phyloP scores from a whole-genome alignment of 2,797 vertebrate genomes.

The Malacoraja senta region DNA sequence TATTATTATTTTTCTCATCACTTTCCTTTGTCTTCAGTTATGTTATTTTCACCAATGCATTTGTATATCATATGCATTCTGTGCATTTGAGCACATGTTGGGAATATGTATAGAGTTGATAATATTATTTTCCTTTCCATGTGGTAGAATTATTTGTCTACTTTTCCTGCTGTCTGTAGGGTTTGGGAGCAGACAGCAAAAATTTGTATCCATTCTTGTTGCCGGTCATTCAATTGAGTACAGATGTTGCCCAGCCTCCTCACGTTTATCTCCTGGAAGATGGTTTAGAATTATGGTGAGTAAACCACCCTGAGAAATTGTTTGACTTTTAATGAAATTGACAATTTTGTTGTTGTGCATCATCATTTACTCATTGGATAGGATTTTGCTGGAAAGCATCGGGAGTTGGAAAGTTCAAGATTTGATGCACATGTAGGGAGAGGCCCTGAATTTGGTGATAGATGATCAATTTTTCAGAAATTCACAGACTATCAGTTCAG shows the following conservation, averaged over 20 bases:
- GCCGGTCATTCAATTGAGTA: slow-evolving; percentile 94
- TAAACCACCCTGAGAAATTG: slow-evolving; percentile 3
- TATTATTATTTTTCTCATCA: neutral
- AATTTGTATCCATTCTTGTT: slow-evolving; percentile 93
- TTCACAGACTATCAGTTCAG: no score
- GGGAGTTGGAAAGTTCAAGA: no score
- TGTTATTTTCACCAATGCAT: neutral
- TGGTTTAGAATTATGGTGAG: slow-evolving; percentile 91
- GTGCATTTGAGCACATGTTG: neutral
- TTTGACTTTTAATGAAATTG: neutral
- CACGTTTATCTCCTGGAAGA: slow-evolving; percentile 97
- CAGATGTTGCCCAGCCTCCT: slow-evolving; percentile 88
- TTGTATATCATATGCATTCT: no score
- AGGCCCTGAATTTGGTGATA: no score
- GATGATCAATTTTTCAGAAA: no score
- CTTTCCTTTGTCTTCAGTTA: neutral
- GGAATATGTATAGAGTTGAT: neutral
- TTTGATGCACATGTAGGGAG: no score
- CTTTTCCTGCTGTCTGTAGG: slow-evolving; percentile 57
- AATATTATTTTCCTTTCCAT: neutral
- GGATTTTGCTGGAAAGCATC: no score
- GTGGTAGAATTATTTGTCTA: slow-evolving; percentile 14
- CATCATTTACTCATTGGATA: neutral
- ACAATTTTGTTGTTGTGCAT: neutral
- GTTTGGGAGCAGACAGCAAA: slow-evolving; percentile 86